Base-by-base conservation (phyloP, 2,888 invertebrate genomes). In the Diloba caeruleocephala region DNA sequence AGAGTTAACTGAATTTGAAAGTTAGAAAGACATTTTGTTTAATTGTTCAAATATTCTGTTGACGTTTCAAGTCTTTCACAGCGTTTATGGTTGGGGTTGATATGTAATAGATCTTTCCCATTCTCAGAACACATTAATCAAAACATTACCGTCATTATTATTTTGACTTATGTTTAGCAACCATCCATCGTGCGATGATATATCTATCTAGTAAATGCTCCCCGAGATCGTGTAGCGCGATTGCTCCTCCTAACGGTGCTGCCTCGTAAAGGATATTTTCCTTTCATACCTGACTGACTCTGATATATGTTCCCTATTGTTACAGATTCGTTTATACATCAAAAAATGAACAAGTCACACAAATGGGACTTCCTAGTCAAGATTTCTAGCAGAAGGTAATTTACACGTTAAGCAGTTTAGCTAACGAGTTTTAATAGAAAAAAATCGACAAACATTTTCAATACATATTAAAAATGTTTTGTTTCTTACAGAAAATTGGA, bases 401-500 rank as follows among this genome's bases (percentile, higher is more conserved):
- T 76, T 72, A 70, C 57, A 59, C 41, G 56, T 73, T 59, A 42
- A 51, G 4, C 19, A 17, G 10, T 32, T 55, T 21, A 32, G 7
- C 12, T 23, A 29, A 38, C 19, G 10, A 15, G 9, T 13, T 34
- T 43, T 23, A 12, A 37, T 32, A 15, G 7, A 2, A 21, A 43
- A 10, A 51, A 17, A 48, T 37, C 19, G 9, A 10, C 46, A 19
- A 74, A 71, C 44, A 69, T 71, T 70, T 61, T 43, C 56, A 71
- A 67, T 65, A 64, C 26, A 42, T 15, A 60, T 60, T 76, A 55
- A 76, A 67, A 73, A 54, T 56, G 50, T 71, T 76, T 55, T 80
- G 80, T 61, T 82, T 84, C 79, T 90, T 89, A 59, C 89, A 89
- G 90, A 81, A 89, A 84, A 82, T 79, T 85, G 82, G 68, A 80